Evolutionary conservation across 2,113 vertebrate species (phyloP).

Genomic region (Colinus virginianus): DNA sequence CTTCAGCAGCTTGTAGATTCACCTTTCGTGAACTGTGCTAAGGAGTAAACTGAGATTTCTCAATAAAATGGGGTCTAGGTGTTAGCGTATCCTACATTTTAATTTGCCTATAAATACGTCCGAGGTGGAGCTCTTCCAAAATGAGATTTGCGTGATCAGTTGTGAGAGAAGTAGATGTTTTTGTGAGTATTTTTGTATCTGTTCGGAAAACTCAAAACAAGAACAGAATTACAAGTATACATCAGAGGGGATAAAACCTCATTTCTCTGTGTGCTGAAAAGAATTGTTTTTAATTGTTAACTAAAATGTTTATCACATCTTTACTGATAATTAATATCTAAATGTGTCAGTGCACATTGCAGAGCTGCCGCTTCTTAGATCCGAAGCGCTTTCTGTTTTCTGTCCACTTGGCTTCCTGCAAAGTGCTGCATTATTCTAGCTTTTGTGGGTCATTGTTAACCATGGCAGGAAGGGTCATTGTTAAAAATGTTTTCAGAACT

Average conservation of each 20-base stretch:
- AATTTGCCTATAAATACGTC: not conserved
- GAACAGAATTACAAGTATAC: not conserved
- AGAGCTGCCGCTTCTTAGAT: slow-evolving; percentile 33
- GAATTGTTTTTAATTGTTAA: not conserved
- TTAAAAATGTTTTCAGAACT: slow-evolving; percentile 74
- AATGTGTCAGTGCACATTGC: slow-evolving; percentile 4
- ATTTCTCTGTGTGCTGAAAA: not conserved
- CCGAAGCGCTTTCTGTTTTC: slow-evolving; percentile 29
- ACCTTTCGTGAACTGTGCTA: not conserved
- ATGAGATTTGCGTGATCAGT: not conserved
- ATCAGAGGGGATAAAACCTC: not conserved
- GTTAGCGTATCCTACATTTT: not conserved
- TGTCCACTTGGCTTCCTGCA: slow-evolving; percentile 56
- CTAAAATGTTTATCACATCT: not conserved
- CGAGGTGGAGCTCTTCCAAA: not conserved
- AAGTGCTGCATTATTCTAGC: slow-evolving; percentile 64
- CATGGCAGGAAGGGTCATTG: slow-evolving; percentile 72
- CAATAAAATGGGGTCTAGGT: not conserved
- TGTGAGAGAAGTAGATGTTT: not conserved
- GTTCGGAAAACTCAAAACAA: not conserved
- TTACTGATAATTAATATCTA: slow-evolving; percentile 4
- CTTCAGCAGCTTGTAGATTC: not conserved
- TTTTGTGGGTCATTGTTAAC: slow-evolving; percentile 72
- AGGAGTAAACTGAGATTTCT: not conserved
- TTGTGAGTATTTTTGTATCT: not conserved